Evolutionary conservation across 2,888 invertebrate genomes (phyloP).

Genomic region (Scaeva pyrastri): DNA sequence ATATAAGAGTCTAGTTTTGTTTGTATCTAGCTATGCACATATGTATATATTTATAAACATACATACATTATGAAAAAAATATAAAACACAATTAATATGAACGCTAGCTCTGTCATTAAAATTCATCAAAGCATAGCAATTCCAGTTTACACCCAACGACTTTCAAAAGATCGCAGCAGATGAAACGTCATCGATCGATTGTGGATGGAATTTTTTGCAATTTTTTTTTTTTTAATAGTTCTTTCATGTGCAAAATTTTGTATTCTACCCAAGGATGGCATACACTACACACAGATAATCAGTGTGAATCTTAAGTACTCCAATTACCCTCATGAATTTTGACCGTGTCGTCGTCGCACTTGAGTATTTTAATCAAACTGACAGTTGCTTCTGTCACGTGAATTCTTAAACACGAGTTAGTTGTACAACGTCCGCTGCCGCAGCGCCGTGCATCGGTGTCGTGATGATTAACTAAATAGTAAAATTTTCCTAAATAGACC

Average conservation of each 20-base stretch:
- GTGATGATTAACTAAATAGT: constrained; percentile 17
- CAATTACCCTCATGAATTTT: constrained; percentile 41
- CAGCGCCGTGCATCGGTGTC: not conserved
- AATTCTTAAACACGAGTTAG: constrained; percentile 38
- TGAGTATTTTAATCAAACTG: constrained; percentile 5
- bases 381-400: constrained; percentile 34
- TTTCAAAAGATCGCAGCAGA: constrained; percentile 27
- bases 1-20: constrained; percentile 9
- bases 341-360: constrained; percentile 1
- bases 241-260: constrained; percentile 16
- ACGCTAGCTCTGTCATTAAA: constrained; percentile 50
- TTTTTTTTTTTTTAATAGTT: not conserved
- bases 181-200: constrained; percentile 40
- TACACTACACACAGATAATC: constrained; percentile 8
- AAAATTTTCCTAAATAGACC: not conserved
- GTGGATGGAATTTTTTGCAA: constrained; percentile 32
- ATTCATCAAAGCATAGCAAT: constrained; percentile 55
- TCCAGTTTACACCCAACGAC: constrained; percentile 38
- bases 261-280: constrained; percentile 5
- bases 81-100: not conserved
- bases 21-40: too few species aligned
- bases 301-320: constrained; percentile 50
- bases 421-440: constrained; percentile 25
- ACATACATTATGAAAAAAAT: not conserved
- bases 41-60: too few species aligned